Percentiles rank a stretch among this genome's conserved stretches.
Conservation (phyloP, 2,113 vertebrate species). For the Odocoileus virginianus region DNA sequence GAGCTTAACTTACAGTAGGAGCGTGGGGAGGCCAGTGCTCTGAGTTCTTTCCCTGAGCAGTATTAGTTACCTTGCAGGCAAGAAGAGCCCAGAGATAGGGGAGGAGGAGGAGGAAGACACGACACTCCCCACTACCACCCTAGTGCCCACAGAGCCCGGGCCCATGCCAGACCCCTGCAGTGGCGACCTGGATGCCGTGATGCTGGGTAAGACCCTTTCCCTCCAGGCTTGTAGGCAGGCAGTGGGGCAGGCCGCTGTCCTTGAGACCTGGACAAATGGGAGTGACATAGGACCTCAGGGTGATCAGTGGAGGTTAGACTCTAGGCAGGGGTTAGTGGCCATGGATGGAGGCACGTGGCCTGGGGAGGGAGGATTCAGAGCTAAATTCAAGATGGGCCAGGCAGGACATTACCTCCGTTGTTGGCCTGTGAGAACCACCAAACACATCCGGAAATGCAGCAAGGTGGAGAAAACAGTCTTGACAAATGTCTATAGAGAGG, state of each 20-base stretch:
- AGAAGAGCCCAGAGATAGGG: constrained; percentile 21
- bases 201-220: constrained; percentile 81
- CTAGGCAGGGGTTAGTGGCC: background rate
- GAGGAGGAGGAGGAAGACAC: constrained; percentile 38
- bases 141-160: constrained; percentile 47
- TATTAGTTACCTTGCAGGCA: constrained; percentile 49
- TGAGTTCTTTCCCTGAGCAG: background rate
- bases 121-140: background rate
- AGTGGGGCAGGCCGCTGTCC: background rate
- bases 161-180: constrained; percentile 85
- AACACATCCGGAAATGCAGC: background rate
- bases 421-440: background rate
- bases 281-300: background rate
- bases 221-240: background rate
- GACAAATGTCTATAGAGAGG: background rate
- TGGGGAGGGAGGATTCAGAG: background rate
- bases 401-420: background rate
- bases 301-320: background rate
- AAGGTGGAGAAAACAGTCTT: background rate
- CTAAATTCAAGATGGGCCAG: background rate
- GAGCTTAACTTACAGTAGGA: background rate
- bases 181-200: constrained; percentile 86
- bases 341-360: background rate
- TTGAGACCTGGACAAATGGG: background rate
- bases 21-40: background rate